Evolutionary conservation across 2,888 invertebrate species (phyloP), one percentile per base, ranked within the genome.

Genomic region (Tenthredo distinguenda): DNA sequence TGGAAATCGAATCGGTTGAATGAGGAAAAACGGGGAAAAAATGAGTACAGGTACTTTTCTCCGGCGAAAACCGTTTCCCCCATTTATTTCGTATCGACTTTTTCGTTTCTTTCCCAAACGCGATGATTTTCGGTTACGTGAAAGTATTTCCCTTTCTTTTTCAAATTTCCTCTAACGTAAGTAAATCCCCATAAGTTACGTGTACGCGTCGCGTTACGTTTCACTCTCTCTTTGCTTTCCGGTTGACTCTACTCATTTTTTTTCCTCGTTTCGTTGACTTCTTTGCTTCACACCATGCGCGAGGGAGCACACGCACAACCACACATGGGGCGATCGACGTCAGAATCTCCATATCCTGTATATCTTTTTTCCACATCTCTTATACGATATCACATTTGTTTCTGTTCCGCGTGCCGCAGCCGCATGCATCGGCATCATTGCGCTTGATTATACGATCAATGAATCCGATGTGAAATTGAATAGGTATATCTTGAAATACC

Each of bases 251-350:
- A 10, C 3, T 12, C 1, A 1, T 58, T 62, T 21, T 10, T 3
- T 40, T 43, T 74, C 6, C 15, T 40, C n/a, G 2, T 37, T 65
- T 50, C 31, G 86, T 85, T 84, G 83, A 65, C 81, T 86, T 79
- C 47, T 31, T 37, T 71, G 76, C 84, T 83, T 84, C 86, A 85
- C 83, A 62, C 74, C 40, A 40, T 47, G 43, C 15, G 43, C 43
- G 12, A n/a, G n/a, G n/a, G n/a, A n/a, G 26, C 47, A 47, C 47
- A 15, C 15, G 12, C 40, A 40, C 40, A 40, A 1, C 9, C 40
- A 40, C 40, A 40, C 47, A 15, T 47, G 47, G 84, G 9, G 12
- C 86, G 62, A 85, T 86, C 87, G 87, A 87, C 87, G 87, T 87
- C 87, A 87, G 62, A n/a, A 47, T 37, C 82, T 87, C 85, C 72